A percentile compares a stretch with the other conserved stretches of the same genome.
phyloP scores from a whole-genome alignment of 2,113 vertebrate species.

The Sander vitreus region DNA sequence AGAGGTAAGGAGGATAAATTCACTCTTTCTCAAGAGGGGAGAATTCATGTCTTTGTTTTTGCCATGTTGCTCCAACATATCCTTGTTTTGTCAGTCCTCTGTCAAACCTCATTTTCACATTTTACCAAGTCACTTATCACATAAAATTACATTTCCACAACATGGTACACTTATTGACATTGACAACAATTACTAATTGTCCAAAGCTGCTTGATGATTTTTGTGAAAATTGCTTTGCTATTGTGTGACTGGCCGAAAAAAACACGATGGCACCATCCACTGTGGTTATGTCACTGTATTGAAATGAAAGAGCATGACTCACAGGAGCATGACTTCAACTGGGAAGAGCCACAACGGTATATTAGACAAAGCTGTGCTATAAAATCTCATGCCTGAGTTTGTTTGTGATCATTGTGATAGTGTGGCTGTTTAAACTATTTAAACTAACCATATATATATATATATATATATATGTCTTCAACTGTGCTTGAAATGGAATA shows the following conservation, averaged over 20 bases:
- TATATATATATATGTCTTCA: slow-evolving; percentile 33
- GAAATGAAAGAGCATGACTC: slow-evolving; percentile 40
- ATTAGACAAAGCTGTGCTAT: slow-evolving; percentile 3
- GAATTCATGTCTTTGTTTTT: slow-evolving; percentile 16
- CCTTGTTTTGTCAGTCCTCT: slow-evolving; percentile 5
- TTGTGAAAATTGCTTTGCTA: slow-evolving; percentile 20
- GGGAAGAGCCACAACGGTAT: slow-evolving; percentile 15
- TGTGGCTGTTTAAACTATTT: slow-evolving; percentile 47
- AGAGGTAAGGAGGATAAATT: slow-evolving; percentile 84
- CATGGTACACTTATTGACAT: background rate
- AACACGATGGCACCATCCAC: background rate
- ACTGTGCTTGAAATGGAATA: slow-evolving; percentile 55
- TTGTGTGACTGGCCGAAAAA: slow-evolving; percentile 8
- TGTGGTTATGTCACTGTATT: slow-evolving; percentile 8
- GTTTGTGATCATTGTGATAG: slow-evolving; percentile 5
- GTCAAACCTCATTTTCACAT: slow-evolving; percentile 20
- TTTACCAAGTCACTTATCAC: slow-evolving; percentile 16
- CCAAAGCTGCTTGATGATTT: slow-evolving; percentile 1
- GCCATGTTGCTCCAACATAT: background rate
- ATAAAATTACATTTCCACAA: slow-evolving; percentile 21
- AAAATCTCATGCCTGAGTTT: slow-evolving; percentile 15
- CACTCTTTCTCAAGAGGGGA: background rate
- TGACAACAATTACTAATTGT: slow-evolving; percentile 13
- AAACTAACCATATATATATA: slow-evolving; percentile 47
- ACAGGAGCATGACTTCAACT: slow-evolving; percentile 48